Base-by-base conservation (phyloP, 2,797 vertebrate species). In the Acanthurus tractus region DNA sequence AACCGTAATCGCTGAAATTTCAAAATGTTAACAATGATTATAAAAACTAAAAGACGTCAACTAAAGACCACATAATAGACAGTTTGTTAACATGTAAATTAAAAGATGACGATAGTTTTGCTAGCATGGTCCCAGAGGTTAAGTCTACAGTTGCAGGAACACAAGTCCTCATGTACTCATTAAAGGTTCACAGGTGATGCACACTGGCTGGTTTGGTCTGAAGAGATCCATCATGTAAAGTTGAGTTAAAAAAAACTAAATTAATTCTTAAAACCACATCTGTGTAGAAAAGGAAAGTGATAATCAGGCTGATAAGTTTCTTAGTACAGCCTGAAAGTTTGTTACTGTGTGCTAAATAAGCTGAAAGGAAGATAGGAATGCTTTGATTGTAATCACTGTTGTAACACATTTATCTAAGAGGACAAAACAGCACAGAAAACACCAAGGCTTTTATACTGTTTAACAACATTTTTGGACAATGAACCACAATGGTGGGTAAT, bases 331-430 rank as follows among this genome's bases (percentile, higher is more conserved):
- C 22, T 50, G 11, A 53, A 25, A 3, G 52, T 25, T 53, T 25
- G 20, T 25, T 22, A 22, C 10, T 22, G 20, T n/a, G 12, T 7
- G 25, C 14, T 17, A 2, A 55, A 29, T 34, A 17, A 34, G 14
- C 15, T 55, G 7, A 25, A 15, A 12, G 22, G 5, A 52, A 18
- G 6, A 20, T 1, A 40, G 49, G 64, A 62, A 61, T 38, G 63
- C n/a, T 75, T 67, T 20, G 23, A 74, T 13, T 15, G 17, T 29
- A 46, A 20, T 44, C 46, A 15, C 17, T 22, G 49, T 54, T 36
- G 63, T 9, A n/a, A 20, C 49, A 50, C 49, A 22, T 4, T 50
- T 22, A 22, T 6, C 49, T 22, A 22, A 22, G 49, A 50, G 12
- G 20, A 50, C 20, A 49, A n/a, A 2, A 9, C 45, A 17, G 45